Percentiles rank a stretch among this genome's conserved stretches.
phyloP scores from a whole-genome alignment of 2,888 invertebrate species.

The Lasioglossum villosulum region DNA sequence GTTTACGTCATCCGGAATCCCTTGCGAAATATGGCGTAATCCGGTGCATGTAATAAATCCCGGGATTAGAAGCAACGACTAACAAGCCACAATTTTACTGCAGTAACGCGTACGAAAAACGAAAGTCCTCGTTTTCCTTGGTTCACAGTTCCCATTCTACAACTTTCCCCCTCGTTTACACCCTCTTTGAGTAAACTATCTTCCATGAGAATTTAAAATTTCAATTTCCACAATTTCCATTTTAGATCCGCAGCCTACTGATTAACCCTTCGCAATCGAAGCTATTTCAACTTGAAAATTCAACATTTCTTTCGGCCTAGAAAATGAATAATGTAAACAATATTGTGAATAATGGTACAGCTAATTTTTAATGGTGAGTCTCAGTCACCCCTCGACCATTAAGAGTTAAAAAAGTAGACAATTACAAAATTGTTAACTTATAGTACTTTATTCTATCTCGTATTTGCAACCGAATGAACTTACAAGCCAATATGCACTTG shows the following conservation, averaged over 20 bases:
- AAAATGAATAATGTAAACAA: no score
- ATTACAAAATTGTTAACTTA: not conserved
- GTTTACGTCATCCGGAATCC: slow-evolving; percentile 13
- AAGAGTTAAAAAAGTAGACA: not conserved
- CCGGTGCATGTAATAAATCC: not conserved
- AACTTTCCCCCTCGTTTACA: not conserved
- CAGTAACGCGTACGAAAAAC: not conserved
- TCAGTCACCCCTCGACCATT: no score
- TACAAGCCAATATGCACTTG: not conserved
- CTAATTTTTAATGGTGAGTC: no score
- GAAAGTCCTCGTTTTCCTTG: not conserved
- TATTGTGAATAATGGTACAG: no score
- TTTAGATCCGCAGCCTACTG: no score
- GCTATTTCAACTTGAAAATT: no score
- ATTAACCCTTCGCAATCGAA: no score
- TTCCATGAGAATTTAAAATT: not conserved
- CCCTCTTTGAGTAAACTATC: not conserved
- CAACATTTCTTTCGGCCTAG: no score
- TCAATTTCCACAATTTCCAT: not conserved
- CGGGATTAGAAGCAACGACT: not conserved
- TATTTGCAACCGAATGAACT: no score
- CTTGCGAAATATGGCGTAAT: slow-evolving; percentile 6
- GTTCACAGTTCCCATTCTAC: not conserved
- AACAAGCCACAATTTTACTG: not conserved
- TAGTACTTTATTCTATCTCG: no score